Percentiles rank a stretch among this genome's conserved stretches.
Conservation (phyloP, 2,113 vertebrate species). For the Rhegmatorhina hoffmannsi region DNA sequence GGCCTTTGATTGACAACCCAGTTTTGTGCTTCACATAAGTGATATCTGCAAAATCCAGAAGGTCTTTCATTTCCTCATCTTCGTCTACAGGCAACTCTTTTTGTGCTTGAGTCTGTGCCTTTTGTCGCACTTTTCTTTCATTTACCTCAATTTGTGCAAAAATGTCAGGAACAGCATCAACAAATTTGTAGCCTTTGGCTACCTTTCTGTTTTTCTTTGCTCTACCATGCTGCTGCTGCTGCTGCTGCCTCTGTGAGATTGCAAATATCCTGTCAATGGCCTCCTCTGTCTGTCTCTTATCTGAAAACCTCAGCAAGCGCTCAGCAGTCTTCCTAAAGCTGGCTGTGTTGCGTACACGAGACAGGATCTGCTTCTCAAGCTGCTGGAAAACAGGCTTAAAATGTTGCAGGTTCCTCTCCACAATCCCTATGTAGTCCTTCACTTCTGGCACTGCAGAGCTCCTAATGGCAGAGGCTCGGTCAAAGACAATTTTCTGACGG, state of each 20-base stretch:
- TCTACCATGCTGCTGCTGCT: slow-evolving; percentile 74
- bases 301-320: slow-evolving; percentile 88
- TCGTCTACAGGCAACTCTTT: slow-evolving; percentile 88
- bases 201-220: slow-evolving; percentile 79
- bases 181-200: slow-evolving; percentile 82
- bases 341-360: slow-evolving; percentile 86
- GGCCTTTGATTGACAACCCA: slow-evolving; percentile 71
- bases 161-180: slow-evolving; percentile 88
- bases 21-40: slow-evolving; percentile 80
- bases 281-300: slow-evolving; percentile 89
- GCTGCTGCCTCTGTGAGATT: slow-evolving; percentile 80
- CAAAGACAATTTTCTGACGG: slow-evolving; percentile 88
- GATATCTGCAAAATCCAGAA: slow-evolving; percentile 87
- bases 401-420: slow-evolving; percentile 89
- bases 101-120: slow-evolving; percentile 82
- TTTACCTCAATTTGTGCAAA: slow-evolving; percentile 94
- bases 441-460: slow-evolving; percentile 78
- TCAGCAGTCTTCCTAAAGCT: slow-evolving; percentile 90
- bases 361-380: slow-evolving; percentile 91
- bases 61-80: slow-evolving; percentile 86
- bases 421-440: slow-evolving; percentile 82
- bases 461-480: slow-evolving; percentile 68
- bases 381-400: slow-evolving; percentile 95
- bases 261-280: slow-evolving; percentile 89
- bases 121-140: slow-evolving; percentile 88